A percentile compares a stretch with the other conserved stretches of the same genome.
phyloP scores from a whole-genome alignment of 2,797 vertebrate genomes.

The Siniperca undulata region DNA sequence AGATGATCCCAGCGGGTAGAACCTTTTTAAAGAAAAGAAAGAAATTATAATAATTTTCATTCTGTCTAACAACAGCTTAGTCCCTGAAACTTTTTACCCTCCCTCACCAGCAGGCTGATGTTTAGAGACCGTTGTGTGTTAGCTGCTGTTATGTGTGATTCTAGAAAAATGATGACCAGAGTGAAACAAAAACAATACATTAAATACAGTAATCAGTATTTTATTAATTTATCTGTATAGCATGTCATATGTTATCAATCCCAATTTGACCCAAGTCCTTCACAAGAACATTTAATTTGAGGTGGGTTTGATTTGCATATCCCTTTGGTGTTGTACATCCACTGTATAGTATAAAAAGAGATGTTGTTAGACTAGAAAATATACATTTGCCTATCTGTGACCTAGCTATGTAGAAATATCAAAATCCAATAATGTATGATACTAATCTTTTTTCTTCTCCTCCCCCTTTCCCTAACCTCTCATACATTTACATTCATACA shows the following conservation, averaged over 20 bases:
- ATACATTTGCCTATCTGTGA: background rate
- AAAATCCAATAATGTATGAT: conserved; percentile 25
- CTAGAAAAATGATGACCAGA: background rate
- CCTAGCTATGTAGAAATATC: background rate
- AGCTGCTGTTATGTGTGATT: background rate
- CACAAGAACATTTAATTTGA: background rate
- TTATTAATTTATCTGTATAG: background rate
- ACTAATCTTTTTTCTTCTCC: conserved; percentile 45
- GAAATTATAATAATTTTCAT: background rate
- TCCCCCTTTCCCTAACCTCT: conserved; percentile 27
- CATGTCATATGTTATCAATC: background rate
- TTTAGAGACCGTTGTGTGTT: conserved; percentile 1
- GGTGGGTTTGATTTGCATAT: conserved; percentile 6
- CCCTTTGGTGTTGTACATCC: background rate
- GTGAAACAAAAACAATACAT: background rate
- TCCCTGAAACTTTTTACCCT: background rate
- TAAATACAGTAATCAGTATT: background rate
- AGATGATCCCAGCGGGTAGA: conserved; percentile 44
- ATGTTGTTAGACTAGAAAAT: conserved; percentile 3
- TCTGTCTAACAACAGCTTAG: conserved; percentile 26
- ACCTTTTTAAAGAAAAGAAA: background rate
- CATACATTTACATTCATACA: conserved; percentile 35
- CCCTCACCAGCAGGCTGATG: background rate
- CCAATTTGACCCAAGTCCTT: background rate
- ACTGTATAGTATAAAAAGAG: background rate